These are phyloP conservation scores for Eulemur rubriventer DNA, from an alignment of 2,797 vertebrate species.

Conservation along the genomic window DNA sequence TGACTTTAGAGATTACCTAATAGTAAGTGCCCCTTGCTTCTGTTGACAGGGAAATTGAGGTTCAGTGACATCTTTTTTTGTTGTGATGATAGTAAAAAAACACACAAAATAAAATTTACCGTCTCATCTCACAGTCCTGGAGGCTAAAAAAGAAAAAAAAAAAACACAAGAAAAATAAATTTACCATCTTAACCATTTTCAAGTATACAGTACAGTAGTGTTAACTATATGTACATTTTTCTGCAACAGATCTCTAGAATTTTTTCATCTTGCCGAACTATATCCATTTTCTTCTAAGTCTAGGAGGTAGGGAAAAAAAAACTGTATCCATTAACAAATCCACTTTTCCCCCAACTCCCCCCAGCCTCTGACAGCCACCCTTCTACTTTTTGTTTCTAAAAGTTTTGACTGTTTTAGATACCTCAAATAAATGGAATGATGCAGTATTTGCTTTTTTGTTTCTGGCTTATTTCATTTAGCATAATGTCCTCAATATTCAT, in stretches of 20 bases:
- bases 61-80: background rate
- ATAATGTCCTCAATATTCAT: background rate
- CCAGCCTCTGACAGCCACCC: background rate
- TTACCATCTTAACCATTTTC: background rate
- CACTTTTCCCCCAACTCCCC: background rate
- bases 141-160: too few species aligned
- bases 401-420: background rate
- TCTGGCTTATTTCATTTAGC: background rate
- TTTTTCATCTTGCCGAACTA: background rate
- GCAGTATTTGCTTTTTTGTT: background rate
- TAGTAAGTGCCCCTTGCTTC: background rate
- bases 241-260: background rate
- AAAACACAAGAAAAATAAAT: background rate
- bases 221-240: background rate
- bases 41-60: background rate
- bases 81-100: background rate
- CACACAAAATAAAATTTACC: background rate
- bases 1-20: constrained; percentile 9
- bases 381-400: background rate
- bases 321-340: background rate
- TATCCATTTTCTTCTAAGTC: too few species aligned
- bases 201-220: background rate
- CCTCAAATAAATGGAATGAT: background rate
- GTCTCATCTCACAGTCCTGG: too few species aligned
- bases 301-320: background rate